These are phyloP conservation scores for Euphysa ruthae DNA, from an alignment of 30 jellyfish, hydroid and myxozoan genomes.

Conservation along the genomic window DNA sequence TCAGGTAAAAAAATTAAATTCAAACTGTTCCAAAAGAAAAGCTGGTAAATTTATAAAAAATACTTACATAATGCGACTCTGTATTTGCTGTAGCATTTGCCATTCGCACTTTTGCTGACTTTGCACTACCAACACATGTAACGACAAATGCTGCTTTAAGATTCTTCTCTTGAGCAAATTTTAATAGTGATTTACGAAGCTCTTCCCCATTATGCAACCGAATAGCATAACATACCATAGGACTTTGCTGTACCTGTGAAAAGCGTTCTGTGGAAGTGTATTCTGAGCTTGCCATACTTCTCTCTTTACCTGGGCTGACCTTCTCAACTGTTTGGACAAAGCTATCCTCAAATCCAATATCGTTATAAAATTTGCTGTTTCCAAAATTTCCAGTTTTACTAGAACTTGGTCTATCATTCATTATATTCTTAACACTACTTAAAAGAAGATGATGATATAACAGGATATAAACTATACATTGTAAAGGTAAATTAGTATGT, in stretches of 20 bases:
- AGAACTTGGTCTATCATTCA: background rate
- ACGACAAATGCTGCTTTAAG: slow-evolving; percentile 79
- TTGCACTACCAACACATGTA: slow-evolving; percentile 87
- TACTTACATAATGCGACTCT: slow-evolving; percentile 77
- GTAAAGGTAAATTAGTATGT: no score
- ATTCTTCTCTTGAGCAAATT: slow-evolving; percentile 39
- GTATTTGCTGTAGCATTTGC: slow-evolving; percentile 70
- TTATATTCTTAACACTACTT: background rate
- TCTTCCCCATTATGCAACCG: slow-evolving; percentile 79
- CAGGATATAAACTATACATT: no score
- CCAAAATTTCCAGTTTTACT: background rate
- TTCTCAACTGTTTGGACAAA: slow-evolving; percentile 6
- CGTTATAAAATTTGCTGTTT: slow-evolving; percentile 15
- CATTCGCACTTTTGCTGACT: slow-evolving; percentile 60
- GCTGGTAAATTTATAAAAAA: no score
- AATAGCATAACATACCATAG: slow-evolving; percentile 57
- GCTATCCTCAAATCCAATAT: slow-evolving; percentile 20
- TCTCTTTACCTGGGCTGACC: background rate
- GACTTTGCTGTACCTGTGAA: slow-evolving; percentile 39
- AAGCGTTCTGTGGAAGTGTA: background rate
- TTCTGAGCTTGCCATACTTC: background rate
- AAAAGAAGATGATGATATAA: no score
- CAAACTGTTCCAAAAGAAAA: no score
- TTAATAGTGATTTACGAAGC: slow-evolving; percentile 49
- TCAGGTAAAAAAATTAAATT: no score